A percentile compares a stretch with the other conserved stretches of the same genome.
Conservation (phyloP, 2,888 invertebrate species). For the Sminthurides aquaticus region DNA sequence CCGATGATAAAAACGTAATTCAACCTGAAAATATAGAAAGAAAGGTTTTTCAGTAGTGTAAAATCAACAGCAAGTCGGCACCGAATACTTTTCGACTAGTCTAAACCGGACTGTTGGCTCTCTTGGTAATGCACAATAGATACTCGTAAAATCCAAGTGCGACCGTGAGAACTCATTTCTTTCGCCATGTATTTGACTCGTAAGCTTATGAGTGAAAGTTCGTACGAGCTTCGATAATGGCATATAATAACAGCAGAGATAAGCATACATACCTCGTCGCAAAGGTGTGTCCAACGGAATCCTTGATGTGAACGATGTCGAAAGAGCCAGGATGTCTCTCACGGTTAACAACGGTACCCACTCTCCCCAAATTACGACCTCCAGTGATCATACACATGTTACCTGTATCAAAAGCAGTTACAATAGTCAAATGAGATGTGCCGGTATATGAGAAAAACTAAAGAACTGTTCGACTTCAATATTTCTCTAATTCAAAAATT, state of each 20-base stretch:
- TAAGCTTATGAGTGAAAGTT: constrained; percentile 42
- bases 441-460: no score
- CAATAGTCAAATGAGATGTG: no score
- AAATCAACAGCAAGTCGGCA: no score
- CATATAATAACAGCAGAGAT: constrained; percentile 23
- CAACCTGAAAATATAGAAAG: no score
- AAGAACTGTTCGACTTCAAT: no score
- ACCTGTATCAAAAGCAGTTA: constrained; percentile 54
- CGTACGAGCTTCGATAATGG: constrained; percentile 44
- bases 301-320: constrained; percentile 98
- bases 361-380: constrained; percentile 98
- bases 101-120: constrained; percentile 50
- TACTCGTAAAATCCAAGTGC: constrained; percentile 43
- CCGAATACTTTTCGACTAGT: no score
- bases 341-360: constrained; percentile 92
- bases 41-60: no score
- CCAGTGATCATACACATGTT: constrained; percentile 99
- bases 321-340: constrained; percentile 99
- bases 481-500: no score
- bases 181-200: constrained; percentile 51
- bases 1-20: constrained; percentile 99
- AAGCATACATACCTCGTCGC: constrained; percentile 75
- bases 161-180: constrained; percentile 51
- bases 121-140: constrained; percentile 53
- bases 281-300: constrained; percentile 92